Base-by-base conservation (phyloP, 2,113 vertebrate species). In the Cyphomyrus discorhynchus region DNA sequence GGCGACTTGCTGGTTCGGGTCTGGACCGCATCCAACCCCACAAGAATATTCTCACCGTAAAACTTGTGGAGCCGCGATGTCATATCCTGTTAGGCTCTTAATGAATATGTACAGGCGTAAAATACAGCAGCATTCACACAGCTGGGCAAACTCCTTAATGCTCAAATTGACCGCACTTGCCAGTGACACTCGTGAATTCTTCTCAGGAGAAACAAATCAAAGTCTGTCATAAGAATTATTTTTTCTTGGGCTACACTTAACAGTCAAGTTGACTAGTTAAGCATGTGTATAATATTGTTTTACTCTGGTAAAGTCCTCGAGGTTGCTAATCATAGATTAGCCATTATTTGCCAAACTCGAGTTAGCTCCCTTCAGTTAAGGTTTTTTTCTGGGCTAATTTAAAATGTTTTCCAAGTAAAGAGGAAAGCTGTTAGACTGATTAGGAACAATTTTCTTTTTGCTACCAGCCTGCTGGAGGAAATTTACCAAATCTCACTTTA, bases 71-170 rank as follows among this genome's bases (percentile, higher is more conserved):
- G 31, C 31, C 17, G 5, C 74, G 35, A 42, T 80, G 35, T 80
- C 74, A 80, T 80, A 80, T 42, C 35, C 35, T 80, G 74, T 80
- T 80, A 80, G 74, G 74, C 74, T 39, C 74, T 80, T 80, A 80
- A 19, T 42, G 74, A 80, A 42, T 80, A 42, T 10, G 15, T 70
- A 80, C 74, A 8, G 74, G 35, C 15, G 31, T 80, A 39, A 80
- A 80, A 42, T 80, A 42, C 35, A 42, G 35, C 35, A 19, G 74
- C 13, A 80, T 80, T 80, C 74, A 42, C 35, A 80, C 74, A 80
- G 74, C 74, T 80, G 74, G 74, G 74, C 4, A 80, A 42, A 39
- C 35, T 80, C 31, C 74, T 80, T 80, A 80, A 42, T 17, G 13
- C 74, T 80, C 15, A 80, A 80, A 42, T 19, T 80, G 74, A 80